Conservation (phyloP, 2,113 vertebrate genomes). For the Helogale parvula region DNA sequence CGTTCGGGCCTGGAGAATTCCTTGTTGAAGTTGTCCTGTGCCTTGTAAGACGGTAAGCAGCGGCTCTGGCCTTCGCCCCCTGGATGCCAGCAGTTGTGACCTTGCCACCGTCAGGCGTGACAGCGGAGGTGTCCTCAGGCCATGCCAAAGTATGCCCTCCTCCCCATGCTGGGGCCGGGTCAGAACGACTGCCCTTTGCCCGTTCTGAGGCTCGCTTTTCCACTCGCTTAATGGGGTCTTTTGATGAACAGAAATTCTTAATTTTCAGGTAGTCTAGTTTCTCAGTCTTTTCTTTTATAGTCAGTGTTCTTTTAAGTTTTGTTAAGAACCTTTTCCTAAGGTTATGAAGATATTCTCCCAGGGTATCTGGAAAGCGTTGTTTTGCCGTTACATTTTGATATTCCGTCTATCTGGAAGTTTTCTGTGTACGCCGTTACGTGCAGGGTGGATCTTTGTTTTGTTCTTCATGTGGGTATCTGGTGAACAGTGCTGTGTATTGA, state of each 20-base stretch:
- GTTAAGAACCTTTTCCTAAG: neutral
- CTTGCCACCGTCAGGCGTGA: neutral
- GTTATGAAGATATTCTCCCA: accelerated
- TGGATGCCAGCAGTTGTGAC: neutral
- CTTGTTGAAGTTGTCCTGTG: neutral
- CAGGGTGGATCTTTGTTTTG: neutral
- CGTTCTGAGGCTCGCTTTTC: neutral
- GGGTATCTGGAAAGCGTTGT: neutral
- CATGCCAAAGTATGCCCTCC: neutral
- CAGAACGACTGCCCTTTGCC: neutral
- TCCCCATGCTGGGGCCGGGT: accelerated
- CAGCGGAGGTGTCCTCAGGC: neutral
- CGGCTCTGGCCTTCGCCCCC: neutral
- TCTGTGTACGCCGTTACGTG: neutral
- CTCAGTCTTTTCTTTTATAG: neutral
- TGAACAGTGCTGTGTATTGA: neutral
- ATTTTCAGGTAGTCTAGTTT: neutral
- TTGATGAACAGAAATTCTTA: neutral
- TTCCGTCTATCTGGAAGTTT: neutral
- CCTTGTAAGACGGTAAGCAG: no score
- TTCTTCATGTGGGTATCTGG: neutral
- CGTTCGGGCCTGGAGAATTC: neutral
- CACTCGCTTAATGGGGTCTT: neutral
- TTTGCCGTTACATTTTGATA: neutral
- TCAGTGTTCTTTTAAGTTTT: neutral